These are phyloP conservation scores for Oryzias dopingdopingensis DNA, from an alignment of 2,797 vertebrate species.

Conservation along the genomic window DNA sequence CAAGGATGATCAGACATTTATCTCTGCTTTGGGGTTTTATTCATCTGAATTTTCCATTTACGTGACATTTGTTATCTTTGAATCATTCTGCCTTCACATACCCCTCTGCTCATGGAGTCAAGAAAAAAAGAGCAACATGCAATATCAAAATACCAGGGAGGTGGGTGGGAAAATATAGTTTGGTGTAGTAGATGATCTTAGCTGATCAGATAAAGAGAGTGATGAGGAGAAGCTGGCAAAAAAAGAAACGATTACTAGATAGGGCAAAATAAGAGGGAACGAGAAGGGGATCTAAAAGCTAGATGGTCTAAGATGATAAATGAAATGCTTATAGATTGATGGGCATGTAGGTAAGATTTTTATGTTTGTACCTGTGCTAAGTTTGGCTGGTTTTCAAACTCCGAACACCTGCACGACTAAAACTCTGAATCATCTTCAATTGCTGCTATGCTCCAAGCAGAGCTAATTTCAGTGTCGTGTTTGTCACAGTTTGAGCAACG, in stretches of 20 bases:
- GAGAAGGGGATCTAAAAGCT: conserved; percentile 19
- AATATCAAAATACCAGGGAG: conserved; percentile 24
- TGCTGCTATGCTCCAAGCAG: conserved; percentile 35
- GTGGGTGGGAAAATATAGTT: conserved; percentile 31
- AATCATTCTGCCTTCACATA: conserved; percentile 21
- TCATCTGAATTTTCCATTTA: conserved; percentile 33
- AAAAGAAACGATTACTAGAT: conserved; percentile 7
- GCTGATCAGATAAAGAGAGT: conserved; percentile 5
- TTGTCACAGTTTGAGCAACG: conserved; percentile 28
- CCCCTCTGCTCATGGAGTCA: conserved; percentile 27
- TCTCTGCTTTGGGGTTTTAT: conserved; percentile 22
- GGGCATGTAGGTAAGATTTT: no score
- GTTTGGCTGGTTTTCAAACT: conserved; percentile 58
- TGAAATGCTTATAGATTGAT: neutral
- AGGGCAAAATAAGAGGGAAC: conserved; percentile 25
- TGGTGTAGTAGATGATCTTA: conserved; percentile 30
- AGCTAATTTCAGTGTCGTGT: conserved; percentile 38
- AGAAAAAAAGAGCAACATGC: conserved; percentile 19
- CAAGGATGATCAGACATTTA: conserved; percentile 14
- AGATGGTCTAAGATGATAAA: conserved; percentile 30
- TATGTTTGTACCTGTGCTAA: conserved; percentile 46
- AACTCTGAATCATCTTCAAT: conserved; percentile 55
- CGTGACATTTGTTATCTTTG: conserved; percentile 5
- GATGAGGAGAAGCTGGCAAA: conserved; percentile 11
- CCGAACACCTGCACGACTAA: conserved; percentile 49